Evolutionary conservation across 2,797 vertebrate genomes (phyloP), one percentile per base, ranked within the genome.

Genomic region (Bradypodion pumilum): DNA sequence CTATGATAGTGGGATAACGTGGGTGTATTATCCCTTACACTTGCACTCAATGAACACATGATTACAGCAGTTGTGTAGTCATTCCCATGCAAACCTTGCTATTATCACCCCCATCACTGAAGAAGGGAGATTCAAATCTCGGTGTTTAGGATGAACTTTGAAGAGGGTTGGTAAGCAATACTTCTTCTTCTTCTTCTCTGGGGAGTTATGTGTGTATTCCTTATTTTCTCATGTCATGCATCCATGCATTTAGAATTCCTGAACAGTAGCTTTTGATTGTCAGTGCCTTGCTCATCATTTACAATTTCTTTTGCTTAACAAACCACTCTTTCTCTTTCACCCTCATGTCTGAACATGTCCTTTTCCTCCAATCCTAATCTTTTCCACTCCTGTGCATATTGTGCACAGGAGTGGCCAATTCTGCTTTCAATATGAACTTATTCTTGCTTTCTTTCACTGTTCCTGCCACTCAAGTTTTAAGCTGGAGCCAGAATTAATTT

Each of bases 401-500:
- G 44, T 29, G 52, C 4, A 60, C 16, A 56, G 21, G 69, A 44
- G 42, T 44, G n/a, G 29, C 10, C 29, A 27, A 44, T 52, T 63
- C 44, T 44, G n/a, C n/a, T n/a, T 77, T 59, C 46, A 68, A 21
- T 68, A 77, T 77, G 7, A 77, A 60, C 52, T 63, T 37, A 27
- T 74, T 63, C 69, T n/a, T 32, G 19, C 21, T 76, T 69, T 77
- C 44, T 83, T 68, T 21, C 27, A 69, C 49, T 69, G 2, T 77
- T 63, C 40, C 32, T 70, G 5, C 2, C 40, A 69, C 77, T 77
- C 27, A 83, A 46, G 77, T 82, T 82, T 83, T 59, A 59, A 83
- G 42, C 46, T 68, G 42, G 52, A 69, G 29, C 37, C 82, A 83
- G 65, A 83, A 83, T 83, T 83, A 60, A 77, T 83, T 84, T 73